Conservation (phyloP, 2,113 vertebrate species). For the Scolopax mira region DNA sequence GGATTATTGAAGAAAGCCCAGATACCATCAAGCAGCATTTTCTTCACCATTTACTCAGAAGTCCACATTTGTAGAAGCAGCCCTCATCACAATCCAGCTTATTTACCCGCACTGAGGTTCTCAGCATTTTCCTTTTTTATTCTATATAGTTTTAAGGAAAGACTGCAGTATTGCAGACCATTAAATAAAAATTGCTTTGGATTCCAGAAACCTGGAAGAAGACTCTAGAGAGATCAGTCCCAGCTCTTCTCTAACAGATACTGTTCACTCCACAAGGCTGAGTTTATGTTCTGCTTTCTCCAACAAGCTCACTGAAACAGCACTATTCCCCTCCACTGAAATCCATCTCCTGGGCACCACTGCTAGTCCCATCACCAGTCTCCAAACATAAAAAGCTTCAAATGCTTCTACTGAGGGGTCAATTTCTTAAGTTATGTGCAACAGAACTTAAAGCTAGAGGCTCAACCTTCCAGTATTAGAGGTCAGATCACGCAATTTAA, state of each 20-base stretch:
- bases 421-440: background rate
- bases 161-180: background rate
- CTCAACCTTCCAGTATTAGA: background rate
- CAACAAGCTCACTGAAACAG: background rate
- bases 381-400: background rate
- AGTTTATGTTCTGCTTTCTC: background rate
- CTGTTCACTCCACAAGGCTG: background rate
- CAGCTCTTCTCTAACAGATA: background rate
- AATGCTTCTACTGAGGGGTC: background rate
- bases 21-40: background rate
- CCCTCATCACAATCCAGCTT: background rate
- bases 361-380: background rate
- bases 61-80: background rate
- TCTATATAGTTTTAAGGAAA: background rate
- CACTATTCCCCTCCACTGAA: background rate
- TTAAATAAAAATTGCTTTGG: background rate
- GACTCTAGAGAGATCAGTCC: background rate
- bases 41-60: background rate
- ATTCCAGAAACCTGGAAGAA: background rate
- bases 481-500: background rate
- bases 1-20: background rate
- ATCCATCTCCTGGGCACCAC: background rate
- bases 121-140: background rate
- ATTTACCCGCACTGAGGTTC: background rate
- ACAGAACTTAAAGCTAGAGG: background rate